Conservation (phyloP, 2,888 invertebrate species). For the Taenaris catops region DNA sequence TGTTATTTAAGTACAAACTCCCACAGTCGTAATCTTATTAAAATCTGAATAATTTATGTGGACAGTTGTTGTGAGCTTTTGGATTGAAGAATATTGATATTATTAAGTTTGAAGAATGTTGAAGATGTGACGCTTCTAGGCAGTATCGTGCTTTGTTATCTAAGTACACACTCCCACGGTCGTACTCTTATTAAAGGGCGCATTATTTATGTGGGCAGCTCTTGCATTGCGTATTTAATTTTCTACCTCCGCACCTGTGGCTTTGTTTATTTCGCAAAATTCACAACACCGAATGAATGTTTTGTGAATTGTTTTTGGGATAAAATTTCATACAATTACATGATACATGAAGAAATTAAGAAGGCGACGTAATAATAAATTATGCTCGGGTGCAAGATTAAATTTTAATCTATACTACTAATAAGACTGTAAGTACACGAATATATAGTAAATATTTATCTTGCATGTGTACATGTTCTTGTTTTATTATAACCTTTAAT, state of each 20-base stretch:
- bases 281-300: conserved; percentile 39
- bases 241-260: conserved; percentile 54
- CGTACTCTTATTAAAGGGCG: conserved; percentile 31
- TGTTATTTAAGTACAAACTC: too few relatives aligned
- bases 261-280: conserved; percentile 58
- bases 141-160: neutral
- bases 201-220: conserved; percentile 52
- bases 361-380: neutral
- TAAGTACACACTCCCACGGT: conserved; percentile 5
- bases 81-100: too few relatives aligned
- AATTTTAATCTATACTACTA: too few relatives aligned
- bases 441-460: too few relatives aligned
- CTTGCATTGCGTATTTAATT: conserved; percentile 49
- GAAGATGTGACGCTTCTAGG: conserved; percentile 6
- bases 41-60: too few relatives aligned
- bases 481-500: too few relatives aligned
- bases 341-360: conserved; percentile 2
- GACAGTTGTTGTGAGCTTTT: too few relatives aligned
- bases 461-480: too few relatives aligned
- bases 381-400: neutral
- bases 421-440: too few relatives aligned
- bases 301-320: conserved; percentile 18
- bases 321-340: conserved; percentile 7
- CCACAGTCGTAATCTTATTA: too few relatives aligned
- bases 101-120: too few relatives aligned